A percentile compares a stretch with the other conserved stretches of the same genome.
Evolutionary conservation across 2,888 invertebrate species (phyloP).

Genomic region (Melolontha melolontha): DNA sequence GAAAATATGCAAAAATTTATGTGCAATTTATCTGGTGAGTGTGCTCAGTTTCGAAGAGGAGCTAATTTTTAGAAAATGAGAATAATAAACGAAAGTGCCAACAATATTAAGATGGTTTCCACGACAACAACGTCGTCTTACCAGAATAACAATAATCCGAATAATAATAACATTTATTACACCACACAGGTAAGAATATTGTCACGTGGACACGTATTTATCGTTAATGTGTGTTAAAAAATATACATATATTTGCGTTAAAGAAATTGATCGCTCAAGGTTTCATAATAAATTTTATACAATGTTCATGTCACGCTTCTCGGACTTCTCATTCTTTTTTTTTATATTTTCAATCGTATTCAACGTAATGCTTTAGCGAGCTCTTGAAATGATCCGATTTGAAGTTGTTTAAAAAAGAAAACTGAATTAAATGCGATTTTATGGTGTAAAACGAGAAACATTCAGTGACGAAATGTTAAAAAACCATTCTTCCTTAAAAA

Average conservation of each 20-base stretch:
- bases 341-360: too few species aligned
- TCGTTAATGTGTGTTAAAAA: neutral
- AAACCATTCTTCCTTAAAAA: too few species aligned
- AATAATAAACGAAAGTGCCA: constrained; percentile 7
- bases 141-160: constrained; percentile 1
- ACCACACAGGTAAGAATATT: constrained; percentile 14
- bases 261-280: constrained; percentile 3
- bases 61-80: constrained; percentile 16
- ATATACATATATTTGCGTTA: neutral
- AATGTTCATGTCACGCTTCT: too few species aligned
- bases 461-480: too few species aligned
- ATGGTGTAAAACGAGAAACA: too few species aligned
- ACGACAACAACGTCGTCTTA: constrained; percentile 1
- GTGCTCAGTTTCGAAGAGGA: neutral
- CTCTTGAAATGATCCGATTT: too few species aligned
- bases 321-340: too few species aligned
- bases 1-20: neutral
- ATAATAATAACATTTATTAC: constrained; percentile 29
- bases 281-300: too few species aligned
- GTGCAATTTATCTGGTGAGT: neutral
- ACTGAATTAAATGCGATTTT: too few species aligned
- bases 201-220: neutral
- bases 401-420: too few species aligned
- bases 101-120: constrained; percentile 25
- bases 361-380: too few species aligned